Conservation (phyloP, 1,140 invertebrate species). For the Nebria ingens region DNA sequence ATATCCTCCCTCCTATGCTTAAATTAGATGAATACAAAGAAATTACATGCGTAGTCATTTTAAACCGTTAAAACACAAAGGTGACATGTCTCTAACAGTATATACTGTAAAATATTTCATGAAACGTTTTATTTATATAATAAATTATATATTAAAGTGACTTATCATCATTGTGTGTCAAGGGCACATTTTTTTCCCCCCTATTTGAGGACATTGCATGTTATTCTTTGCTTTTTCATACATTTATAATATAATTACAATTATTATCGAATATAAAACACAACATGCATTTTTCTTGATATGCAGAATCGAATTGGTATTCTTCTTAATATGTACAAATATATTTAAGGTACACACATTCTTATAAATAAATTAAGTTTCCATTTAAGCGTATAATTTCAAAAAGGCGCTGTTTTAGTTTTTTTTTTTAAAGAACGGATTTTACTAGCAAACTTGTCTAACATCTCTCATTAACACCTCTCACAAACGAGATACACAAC, state of each 20-base stretch:
- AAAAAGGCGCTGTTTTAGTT: constrained; percentile 1
- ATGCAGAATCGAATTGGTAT: constrained; percentile 6
- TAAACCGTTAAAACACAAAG: too few relatives aligned
- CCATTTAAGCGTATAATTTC: not conserved
- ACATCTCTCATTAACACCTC: too few relatives aligned
- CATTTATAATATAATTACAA: not conserved
- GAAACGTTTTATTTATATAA: too few relatives aligned
- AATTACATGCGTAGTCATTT: too few relatives aligned
- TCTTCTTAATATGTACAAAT: too few relatives aligned
- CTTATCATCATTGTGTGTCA: too few relatives aligned
- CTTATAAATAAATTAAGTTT: constrained; percentile 7
- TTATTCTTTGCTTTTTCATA: not conserved
- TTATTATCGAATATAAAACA: constrained; percentile 3
- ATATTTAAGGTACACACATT: constrained; percentile 3
- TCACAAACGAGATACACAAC: too few relatives aligned
- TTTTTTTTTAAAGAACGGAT: not conserved
- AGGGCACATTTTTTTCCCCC: too few relatives aligned
- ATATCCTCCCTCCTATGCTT: not conserved
- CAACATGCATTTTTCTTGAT: constrained; percentile 8
- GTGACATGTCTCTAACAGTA: too few relatives aligned
- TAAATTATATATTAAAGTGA: too few relatives aligned
- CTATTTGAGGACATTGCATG: too few relatives aligned
- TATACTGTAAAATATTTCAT: not conserved
- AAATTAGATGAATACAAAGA: too few relatives aligned
- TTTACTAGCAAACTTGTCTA: not conserved